Percentiles rank a stretch among this genome's conserved stretches.
Evolutionary conservation across 2,113 vertebrate genomes (phyloP).

Genomic region (Ciconia boyciana): DNA sequence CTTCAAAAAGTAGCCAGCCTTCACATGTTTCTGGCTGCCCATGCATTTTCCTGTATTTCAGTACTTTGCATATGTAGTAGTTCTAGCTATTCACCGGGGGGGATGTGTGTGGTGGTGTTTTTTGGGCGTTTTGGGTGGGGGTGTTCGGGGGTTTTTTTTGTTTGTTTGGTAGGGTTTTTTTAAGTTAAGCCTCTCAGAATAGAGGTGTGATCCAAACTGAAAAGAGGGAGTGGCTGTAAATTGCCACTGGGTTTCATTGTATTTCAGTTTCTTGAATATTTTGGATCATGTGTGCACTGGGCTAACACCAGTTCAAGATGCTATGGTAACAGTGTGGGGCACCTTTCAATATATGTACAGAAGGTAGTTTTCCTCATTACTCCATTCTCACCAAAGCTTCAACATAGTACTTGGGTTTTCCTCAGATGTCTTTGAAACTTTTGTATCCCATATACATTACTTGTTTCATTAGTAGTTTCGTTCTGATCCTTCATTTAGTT

Average conservation of each 20-base stretch:
- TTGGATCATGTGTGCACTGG: neutral
- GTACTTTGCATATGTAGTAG: neutral
- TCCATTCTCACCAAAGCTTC: neutral
- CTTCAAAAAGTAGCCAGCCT: neutral
- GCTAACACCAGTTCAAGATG: neutral
- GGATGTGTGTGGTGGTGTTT: neutral
- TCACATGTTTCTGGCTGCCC: neutral
- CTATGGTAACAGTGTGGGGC: neutral
- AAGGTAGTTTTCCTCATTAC: neutral
- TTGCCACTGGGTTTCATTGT: neutral
- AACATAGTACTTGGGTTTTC: neutral
- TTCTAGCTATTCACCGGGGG: neutral
- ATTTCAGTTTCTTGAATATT: neutral
- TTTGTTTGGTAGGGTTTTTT: neutral
- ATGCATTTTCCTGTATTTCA: neutral
- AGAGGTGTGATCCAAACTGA: neutral
- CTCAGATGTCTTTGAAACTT: neutral
- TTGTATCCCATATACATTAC: neutral
- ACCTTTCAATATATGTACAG: neutral
- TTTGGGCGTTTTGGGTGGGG: neutral
- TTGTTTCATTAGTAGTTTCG: neutral
- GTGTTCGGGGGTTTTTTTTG: neutral
- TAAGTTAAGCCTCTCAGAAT: neutral
- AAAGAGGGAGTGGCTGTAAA: neutral
- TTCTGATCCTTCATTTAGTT: neutral